A percentile compares a stretch with the other conserved stretches of the same genome.
Conservation (phyloP, 2,113 vertebrate genomes). For the Rhizomys pruinosus region DNA sequence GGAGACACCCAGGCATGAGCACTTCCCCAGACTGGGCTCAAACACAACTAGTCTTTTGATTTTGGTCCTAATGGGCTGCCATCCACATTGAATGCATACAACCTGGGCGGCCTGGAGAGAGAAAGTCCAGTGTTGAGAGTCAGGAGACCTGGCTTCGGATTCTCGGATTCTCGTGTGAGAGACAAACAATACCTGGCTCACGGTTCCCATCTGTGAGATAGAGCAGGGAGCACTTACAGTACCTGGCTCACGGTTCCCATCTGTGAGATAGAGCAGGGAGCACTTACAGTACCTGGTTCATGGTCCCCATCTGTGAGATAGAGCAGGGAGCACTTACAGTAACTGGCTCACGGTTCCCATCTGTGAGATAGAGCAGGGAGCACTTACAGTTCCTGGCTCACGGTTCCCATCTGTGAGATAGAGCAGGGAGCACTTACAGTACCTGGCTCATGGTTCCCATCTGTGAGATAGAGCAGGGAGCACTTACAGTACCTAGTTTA, state of each 20-base stretch:
- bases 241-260: constrained; percentile 12
- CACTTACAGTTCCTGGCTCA: neutral
- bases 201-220: constrained; percentile 40
- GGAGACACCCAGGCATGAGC: neutral
- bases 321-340: too few relatives aligned
- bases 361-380: too few relatives aligned
- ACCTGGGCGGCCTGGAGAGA: constrained; percentile 1
- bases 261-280: too few relatives aligned
- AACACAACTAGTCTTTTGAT: neutral
- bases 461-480: too few relatives aligned
- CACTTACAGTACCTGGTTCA: neutral
- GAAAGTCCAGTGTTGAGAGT: neutral
- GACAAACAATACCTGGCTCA: constrained; percentile 1
- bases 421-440: too few relatives aligned
- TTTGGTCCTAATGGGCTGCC: neutral
- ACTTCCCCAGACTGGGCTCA: neutral
- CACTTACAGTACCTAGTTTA: neutral
- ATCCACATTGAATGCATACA: neutral
- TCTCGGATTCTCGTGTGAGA: constrained; percentile 40
- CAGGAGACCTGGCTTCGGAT: constrained; percentile 17
- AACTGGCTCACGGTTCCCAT: constrained; percentile 17
- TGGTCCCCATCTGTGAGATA: constrained; percentile 38
- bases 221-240: too few relatives aligned
- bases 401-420: constrained; percentile 40
- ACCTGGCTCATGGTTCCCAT: constrained; percentile 11